These are phyloP conservation scores for Eulemur rufifrons DNA, from an alignment of 2,113 vertebrate genomes.

Conservation along the genomic window DNA sequence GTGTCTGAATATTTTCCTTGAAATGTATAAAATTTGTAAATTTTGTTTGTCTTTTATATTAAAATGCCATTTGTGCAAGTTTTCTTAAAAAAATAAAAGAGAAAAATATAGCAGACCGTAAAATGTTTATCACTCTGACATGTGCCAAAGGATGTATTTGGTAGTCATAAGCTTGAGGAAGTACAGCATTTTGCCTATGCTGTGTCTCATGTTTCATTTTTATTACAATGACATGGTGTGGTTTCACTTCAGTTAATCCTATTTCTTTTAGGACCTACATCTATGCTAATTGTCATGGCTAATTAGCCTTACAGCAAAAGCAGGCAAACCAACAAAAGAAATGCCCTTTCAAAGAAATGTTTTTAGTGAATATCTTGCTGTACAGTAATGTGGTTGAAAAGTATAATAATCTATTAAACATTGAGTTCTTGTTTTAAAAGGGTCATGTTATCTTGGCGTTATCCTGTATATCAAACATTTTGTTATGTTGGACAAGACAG, in stretches of 20 bases:
- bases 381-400: background rate
- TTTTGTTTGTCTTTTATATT: background rate
- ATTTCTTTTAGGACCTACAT: background rate
- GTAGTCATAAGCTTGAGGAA: background rate
- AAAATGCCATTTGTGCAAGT: background rate
- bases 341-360: background rate
- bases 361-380: background rate
- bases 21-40: background rate
- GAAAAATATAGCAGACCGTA: background rate
- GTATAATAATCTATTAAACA: background rate
- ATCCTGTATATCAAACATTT: background rate
- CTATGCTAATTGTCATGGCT: conserved; percentile 36
- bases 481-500: background rate
- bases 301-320: conserved; percentile 1
- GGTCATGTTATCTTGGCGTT: background rate
- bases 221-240: background rate
- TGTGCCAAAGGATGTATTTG: background rate
- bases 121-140: background rate
- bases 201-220: conserved; percentile 37
- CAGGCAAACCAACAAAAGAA: background rate
- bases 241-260: conserved; percentile 11
- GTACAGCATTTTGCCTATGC: background rate
- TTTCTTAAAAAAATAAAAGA: background rate
- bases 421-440: background rate
- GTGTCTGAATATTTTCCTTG: conserved; percentile 3